Base-by-base conservation (phyloP, 2,888 invertebrate genomes). In the Therioaphis trifolii region DNA sequence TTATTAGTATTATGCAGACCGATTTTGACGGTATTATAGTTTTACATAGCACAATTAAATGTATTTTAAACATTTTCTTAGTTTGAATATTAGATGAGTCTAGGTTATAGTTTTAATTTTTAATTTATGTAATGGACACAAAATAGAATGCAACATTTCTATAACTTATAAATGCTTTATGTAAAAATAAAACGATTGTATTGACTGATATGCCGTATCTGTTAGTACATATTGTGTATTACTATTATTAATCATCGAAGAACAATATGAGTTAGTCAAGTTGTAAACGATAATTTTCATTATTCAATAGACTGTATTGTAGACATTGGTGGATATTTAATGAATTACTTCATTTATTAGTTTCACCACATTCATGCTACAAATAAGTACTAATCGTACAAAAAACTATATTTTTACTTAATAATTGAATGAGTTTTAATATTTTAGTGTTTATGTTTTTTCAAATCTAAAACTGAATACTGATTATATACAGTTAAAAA, bases 251-350 rank as follows among this genome's bases (percentile, higher is more conserved):
- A 77, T 68, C 66, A 52, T 68, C 40, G 18, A 11, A 52, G 52
- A 40, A 78, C 78, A 68, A 68, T 55, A 24, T 40, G 14, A 52
- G 52, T 76, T 43, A 18, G 61, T 43, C 27, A n/a, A 61, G 27
- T 63, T 29, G 61, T 49, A 49, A 52, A 77, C 24, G 77, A 66
- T 49, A 24, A 77, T 68, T 66, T 77, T 1, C 11, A 77, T 40
- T 77, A 66, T 66, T 77, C 77, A 35, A 63, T 46, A 29, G 24
- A 40, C n/a, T n/a, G 52, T 68, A 52, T 78, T 49, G 49, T 77
- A n/a, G n/a, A n/a, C n/a, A 15, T 4, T 49, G 35, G 21, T 66
- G 11, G 27, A 9, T 55, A 43, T 43, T 46, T 29, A 49, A 21
- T 49, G 49, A 49, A 77, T 77, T 66, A 29, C 15, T 46, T 63